These are phyloP conservation scores for Parapsyche elsis DNA, from an alignment of 1,140 invertebrate species.

Conservation along the genomic window DNA sequence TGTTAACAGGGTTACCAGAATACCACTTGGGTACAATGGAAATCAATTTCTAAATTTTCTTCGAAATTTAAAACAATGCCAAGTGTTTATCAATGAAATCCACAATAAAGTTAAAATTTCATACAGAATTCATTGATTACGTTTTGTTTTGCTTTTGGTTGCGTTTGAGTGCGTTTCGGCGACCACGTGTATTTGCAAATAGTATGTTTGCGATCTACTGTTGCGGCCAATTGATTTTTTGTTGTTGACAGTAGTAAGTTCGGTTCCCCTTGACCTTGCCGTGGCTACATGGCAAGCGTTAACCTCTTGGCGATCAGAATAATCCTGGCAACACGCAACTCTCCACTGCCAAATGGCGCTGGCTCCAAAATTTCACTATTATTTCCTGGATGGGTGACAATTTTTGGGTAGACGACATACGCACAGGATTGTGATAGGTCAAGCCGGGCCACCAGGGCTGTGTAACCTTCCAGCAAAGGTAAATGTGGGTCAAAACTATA, in stretches of 20 bases:
- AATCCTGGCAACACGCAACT: slow-evolving; percentile 50
- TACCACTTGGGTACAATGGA: too few species aligned
- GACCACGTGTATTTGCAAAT: not conserved
- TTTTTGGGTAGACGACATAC: slow-evolving; percentile 31
- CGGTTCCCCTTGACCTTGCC: slow-evolving; percentile 49
- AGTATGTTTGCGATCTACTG: not conserved
- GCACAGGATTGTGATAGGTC: slow-evolving; percentile 47
- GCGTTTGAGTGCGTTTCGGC: not conserved
- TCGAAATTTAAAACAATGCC: too few species aligned
- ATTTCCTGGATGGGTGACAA: slow-evolving; percentile 53
- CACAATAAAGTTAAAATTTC: too few species aligned
- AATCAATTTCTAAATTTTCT: too few species aligned
- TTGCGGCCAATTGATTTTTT: slow-evolving; percentile 46
- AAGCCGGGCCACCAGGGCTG: not conserved
- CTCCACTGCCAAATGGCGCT: slow-evolving; percentile 50
- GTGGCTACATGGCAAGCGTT: slow-evolving; percentile 40
- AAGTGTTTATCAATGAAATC: too few species aligned
- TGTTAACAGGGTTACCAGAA: too few species aligned
- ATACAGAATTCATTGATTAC: not conserved
- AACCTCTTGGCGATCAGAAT: slow-evolving; percentile 47
- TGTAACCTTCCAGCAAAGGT: not conserved
- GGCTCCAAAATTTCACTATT: slow-evolving; percentile 51
- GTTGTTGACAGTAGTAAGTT: slow-evolving; percentile 35
- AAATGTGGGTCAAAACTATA: not conserved
- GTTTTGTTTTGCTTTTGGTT: not conserved